These are phyloP conservation scores for Adineta ricciae DNA, from an alignment of 2,888 invertebrate genomes.

Conservation along the genomic window DNA sequence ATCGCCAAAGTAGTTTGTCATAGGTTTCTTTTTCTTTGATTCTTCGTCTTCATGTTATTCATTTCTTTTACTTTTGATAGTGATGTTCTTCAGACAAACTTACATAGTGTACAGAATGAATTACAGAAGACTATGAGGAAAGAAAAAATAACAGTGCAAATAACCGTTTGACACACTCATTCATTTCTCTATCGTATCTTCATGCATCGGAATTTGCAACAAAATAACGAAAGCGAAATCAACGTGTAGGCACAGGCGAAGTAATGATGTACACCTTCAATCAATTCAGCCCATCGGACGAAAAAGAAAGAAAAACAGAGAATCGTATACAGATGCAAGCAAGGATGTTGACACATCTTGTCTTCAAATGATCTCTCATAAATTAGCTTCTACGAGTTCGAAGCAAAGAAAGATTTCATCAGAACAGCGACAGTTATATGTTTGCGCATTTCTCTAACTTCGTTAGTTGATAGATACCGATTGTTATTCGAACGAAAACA, in stretches of 20 bases:
- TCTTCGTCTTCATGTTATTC: neutral
- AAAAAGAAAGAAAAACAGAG: neutral
- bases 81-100: neutral
- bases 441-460: neutral
- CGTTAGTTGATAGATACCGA: neutral
- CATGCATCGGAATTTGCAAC: neutral
- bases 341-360: neutral
- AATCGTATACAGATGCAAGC: neutral
- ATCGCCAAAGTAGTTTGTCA: neutral
- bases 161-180: neutral
- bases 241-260: neutral
- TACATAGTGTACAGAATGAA: neutral
- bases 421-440: neutral
- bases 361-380: neutral
- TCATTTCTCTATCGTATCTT: neutral
- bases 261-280: neutral
- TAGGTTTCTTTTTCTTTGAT: neutral
- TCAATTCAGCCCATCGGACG: neutral
- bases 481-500: neutral
- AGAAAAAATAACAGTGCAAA: neutral
- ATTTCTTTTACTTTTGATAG: neutral
- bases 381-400: neutral
- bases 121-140: neutral
- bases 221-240: neutral
- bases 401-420: neutral